These are phyloP conservation scores for Nebria brevicollis DNA, from an alignment of 2,888 invertebrate species.

Conservation along the genomic window DNA sequence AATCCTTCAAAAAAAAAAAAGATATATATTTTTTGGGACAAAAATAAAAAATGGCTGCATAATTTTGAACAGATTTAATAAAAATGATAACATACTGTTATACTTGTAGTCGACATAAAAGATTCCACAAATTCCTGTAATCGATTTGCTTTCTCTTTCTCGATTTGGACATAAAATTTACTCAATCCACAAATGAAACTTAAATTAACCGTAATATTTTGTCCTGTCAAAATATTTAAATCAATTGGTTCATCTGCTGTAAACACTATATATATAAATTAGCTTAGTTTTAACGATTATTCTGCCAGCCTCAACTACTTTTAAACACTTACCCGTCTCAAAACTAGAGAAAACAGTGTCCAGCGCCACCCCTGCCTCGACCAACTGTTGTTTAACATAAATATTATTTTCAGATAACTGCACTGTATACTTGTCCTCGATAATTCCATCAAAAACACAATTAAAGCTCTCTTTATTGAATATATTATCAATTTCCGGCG, in stretches of 20 bases:
- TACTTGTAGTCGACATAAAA: constrained; percentile 55
- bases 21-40: not conserved
- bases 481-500: constrained; percentile 67
- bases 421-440: constrained; percentile 62
- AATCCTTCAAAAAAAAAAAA: constrained; percentile 24
- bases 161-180: constrained; percentile 63
- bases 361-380: constrained; percentile 32
- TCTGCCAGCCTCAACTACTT: not conserved
- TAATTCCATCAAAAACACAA: constrained; percentile 67
- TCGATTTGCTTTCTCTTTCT: constrained; percentile 57
- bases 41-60: not conserved
- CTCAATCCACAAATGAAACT: constrained; percentile 60
- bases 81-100: constrained; percentile 53
- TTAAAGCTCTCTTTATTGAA: constrained; percentile 71
- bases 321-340: constrained; percentile 33
- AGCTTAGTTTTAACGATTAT: not conserved
- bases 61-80: not conserved
- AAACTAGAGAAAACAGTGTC: constrained; percentile 15
- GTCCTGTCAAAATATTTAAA: constrained; percentile 61
- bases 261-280: constrained; percentile 24
- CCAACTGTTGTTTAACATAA: constrained; percentile 26
- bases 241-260: constrained; percentile 56
- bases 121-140: constrained; percentile 52
- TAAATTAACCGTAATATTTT: constrained; percentile 62
- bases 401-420: constrained; percentile 32